Evolutionary conservation across 53 echinoderm and acorn worm genomes (phyloP), one percentile per base, ranked within the genome.

Genomic region (Pentamera pediparva): DNA sequence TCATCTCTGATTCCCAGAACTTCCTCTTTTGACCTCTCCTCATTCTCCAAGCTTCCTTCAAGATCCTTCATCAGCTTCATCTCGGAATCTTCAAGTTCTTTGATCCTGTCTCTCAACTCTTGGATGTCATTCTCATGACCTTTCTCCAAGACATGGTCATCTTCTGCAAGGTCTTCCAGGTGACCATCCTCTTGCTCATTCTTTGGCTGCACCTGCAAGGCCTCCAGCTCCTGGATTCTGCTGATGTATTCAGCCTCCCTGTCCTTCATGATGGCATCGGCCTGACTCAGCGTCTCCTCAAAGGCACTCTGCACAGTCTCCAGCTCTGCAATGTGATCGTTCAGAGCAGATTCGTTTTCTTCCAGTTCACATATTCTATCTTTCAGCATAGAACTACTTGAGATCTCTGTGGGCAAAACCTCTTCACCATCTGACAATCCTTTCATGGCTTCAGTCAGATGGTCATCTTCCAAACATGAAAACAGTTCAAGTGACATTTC

Each of bases 211-310:
- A 65, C 63, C 35, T 94, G 87, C 13, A 87, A 87, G 35, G 51
- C 79, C 63, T 94, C 75, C 39, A 94, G 74, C 39, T 84, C 79
- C 54, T 79, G 54, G 27, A 94, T 94, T 56, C 81, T 76, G 21
- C 87, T 80, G 25, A 61, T 31, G 21, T 87, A 76, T n/a, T 57
- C 79, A 1, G 83, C 56, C 74, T 94, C 94, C 37, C 94, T 75
- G 31, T 85, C 90, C 27, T 50, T 75, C 90, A 94, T 90, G 34
- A 94, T 94, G 37, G 59, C 61, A 78, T 94, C 94, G 41, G 94
- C 94, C 39, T 91, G 87, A 4, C 83, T 78, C 39, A 98, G 47
- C 34, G 91, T 98, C 39, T 98, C 98, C 19, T 98, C 35, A 53
- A 98, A 92, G 33, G 90, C 90, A 58, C 49, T 62, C 60, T 98